A percentile compares a stretch with the other conserved stretches of the same genome.
Conservation (phyloP, 1,140 invertebrate genomes). For the Bicyclus anynana region DNA sequence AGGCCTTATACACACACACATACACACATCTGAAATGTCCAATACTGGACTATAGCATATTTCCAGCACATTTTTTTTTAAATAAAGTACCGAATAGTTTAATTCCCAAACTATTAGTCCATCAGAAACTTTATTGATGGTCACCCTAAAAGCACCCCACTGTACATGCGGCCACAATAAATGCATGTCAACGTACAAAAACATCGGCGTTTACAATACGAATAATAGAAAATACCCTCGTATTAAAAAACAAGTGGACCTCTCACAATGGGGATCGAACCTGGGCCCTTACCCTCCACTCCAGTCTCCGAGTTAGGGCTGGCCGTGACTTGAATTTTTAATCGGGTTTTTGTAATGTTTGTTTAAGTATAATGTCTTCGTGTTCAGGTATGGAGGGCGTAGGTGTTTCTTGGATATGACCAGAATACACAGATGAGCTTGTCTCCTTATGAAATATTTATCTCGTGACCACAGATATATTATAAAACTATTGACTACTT, state of each 20-base stretch:
- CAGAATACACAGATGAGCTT: slow-evolving; percentile 12
- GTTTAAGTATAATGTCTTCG: slow-evolving; percentile 25
- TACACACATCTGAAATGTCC: too few species aligned
- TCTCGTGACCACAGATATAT: neutral
- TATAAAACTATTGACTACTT: too few species aligned
- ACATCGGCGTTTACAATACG: slow-evolving; percentile 50
- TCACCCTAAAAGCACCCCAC: slow-evolving; percentile 18
- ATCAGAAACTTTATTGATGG: neutral
- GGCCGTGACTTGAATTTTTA: slow-evolving; percentile 57
- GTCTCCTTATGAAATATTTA: neutral
- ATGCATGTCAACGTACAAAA: slow-evolving; percentile 61
- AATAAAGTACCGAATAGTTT: too few species aligned
- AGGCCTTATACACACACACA: too few species aligned
- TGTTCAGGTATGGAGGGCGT: slow-evolving; percentile 15
- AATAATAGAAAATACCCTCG: slow-evolving; percentile 70
- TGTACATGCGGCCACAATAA: slow-evolving; percentile 32
- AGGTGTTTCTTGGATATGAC: slow-evolving; percentile 29
- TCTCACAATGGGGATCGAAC: slow-evolving; percentile 65
- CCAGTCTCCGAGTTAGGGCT: slow-evolving; percentile 56
- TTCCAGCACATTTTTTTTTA: too few species aligned
- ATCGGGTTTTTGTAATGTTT: slow-evolving; percentile 26
- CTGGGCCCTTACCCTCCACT: slow-evolving; percentile 52
- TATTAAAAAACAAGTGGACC: slow-evolving; percentile 72
- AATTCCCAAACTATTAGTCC: too few species aligned
- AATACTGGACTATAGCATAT: too few species aligned